phyloP scores from a whole-genome alignment of 2,797 vertebrate genomes.

The Acipenser ruthenus region DNA sequence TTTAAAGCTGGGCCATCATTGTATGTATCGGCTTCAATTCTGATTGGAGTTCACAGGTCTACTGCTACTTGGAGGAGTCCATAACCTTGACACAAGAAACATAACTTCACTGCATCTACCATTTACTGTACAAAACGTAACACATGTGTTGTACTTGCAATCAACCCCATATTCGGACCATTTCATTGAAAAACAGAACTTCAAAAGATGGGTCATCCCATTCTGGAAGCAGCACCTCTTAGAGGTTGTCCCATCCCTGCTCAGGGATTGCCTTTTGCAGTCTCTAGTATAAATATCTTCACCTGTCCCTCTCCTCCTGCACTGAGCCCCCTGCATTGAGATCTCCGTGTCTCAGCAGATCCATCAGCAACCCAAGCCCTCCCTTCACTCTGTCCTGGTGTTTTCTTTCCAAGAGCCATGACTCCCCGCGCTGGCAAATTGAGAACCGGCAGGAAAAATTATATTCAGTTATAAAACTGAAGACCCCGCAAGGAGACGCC shows the following conservation, averaged over 20 bases:
- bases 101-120: no score
- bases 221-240: no score
- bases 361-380: conserved; percentile 12
- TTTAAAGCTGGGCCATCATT: no score
- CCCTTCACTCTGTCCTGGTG: background rate
- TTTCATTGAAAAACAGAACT: no score
- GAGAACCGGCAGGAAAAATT: conserved; percentile 5
- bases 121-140: no score
- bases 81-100: no score
- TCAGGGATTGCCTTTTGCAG: conserved; percentile 7
- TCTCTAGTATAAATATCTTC: conserved; percentile 30
- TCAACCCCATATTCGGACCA: no score
- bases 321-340: conserved; percentile 10
- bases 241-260: background rate
- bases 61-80: no score
- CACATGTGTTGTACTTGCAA: no score
- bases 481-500: background rate
- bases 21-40: no score
- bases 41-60: no score
- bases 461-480: conserved; percentile 13
- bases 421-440: background rate
- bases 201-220: no score
- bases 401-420: background rate
- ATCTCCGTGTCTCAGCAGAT: conserved; percentile 8
- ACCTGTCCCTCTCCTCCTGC: conserved; percentile 12